phyloP scores from a whole-genome alignment of 2,113 vertebrate species.

The Nannospalax galili region DNA sequence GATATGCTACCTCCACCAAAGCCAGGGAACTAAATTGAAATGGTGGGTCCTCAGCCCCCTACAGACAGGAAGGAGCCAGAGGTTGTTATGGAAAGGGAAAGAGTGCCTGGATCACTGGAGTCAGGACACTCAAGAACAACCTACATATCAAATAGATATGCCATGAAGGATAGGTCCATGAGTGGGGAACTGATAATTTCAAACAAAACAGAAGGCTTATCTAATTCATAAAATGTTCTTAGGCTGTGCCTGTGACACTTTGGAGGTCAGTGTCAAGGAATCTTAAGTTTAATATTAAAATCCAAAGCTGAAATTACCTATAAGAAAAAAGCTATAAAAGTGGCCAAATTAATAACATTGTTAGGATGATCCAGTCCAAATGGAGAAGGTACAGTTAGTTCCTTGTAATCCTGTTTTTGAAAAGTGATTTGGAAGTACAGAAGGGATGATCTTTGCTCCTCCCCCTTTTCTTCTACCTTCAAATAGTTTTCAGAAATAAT shows the following conservation, averaged over 20 bases:
- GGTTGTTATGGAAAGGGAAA: no score
- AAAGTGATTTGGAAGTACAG: constrained; percentile 42
- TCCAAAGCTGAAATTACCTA: constrained; percentile 19
- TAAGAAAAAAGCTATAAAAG: constrained; percentile 8
- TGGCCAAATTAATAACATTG: background rate
- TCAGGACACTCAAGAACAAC: no score
- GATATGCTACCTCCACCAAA: no score
- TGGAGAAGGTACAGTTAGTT: constrained; percentile 11
- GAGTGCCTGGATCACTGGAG: no score
- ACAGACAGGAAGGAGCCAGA: no score
- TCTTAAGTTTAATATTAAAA: constrained; percentile 35
- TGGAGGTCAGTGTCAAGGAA: constrained; percentile 44
- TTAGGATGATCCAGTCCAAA: background rate
- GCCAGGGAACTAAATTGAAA: no score
- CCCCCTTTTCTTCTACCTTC: background rate
- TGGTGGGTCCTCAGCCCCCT: no score
- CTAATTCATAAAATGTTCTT: constrained; percentile 5
- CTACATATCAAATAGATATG: background rate
- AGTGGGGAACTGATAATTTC: background rate
- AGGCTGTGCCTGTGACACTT: background rate
- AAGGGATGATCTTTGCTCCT: background rate
- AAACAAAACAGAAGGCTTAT: background rate
- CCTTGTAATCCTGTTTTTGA: constrained; percentile 20
- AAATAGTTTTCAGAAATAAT: constrained; percentile 44
- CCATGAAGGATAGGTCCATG: background rate